A percentile compares a stretch with the other conserved stretches of the same genome.
Conservation (phyloP, 1,140 invertebrate genomes). For the Sitobion miscanthi region DNA sequence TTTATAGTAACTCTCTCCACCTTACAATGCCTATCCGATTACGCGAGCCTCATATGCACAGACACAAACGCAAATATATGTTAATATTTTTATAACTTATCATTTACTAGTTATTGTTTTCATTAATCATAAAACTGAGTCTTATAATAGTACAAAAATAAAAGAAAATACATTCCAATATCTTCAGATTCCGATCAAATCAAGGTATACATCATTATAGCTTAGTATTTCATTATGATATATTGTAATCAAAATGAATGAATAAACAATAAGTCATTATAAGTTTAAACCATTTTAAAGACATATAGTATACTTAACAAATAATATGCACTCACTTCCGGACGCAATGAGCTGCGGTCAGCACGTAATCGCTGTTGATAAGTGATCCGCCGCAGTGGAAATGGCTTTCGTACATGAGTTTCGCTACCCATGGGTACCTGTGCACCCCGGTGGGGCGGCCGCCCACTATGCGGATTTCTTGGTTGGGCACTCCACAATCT, state of each 20-base stretch:
- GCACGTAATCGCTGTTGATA: slow-evolving; percentile 74
- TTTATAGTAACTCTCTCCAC: not conserved
- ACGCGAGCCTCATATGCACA: not conserved
- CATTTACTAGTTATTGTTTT: not conserved
- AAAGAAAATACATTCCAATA: not conserved
- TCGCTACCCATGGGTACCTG: slow-evolving; percentile 85
- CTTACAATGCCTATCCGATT: not conserved
- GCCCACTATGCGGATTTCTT: slow-evolving; percentile 75
- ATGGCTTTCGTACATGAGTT: slow-evolving; percentile 82
- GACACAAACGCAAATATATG: not conserved
- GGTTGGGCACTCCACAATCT: slow-evolving; percentile 76
- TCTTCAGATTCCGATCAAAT: not conserved
- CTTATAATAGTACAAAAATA: not conserved
- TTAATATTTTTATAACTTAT: not conserved
- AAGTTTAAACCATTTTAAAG: not conserved
- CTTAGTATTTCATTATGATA: too few relatives aligned
- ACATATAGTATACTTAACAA: not conserved
- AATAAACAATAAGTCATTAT: too few relatives aligned
- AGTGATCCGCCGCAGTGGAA: slow-evolving; percentile 90
- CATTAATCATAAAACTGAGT: not conserved
- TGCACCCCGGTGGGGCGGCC: slow-evolving; percentile 79
- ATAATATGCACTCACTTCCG: slow-evolving; percentile 65
- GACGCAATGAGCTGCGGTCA: slow-evolving; percentile 74
- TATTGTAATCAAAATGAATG: too few relatives aligned
- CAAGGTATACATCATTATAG: too few relatives aligned